phyloP scores from a whole-genome alignment of 2,113 vertebrate genomes.

The Heterotilapia buettikoferi region DNA sequence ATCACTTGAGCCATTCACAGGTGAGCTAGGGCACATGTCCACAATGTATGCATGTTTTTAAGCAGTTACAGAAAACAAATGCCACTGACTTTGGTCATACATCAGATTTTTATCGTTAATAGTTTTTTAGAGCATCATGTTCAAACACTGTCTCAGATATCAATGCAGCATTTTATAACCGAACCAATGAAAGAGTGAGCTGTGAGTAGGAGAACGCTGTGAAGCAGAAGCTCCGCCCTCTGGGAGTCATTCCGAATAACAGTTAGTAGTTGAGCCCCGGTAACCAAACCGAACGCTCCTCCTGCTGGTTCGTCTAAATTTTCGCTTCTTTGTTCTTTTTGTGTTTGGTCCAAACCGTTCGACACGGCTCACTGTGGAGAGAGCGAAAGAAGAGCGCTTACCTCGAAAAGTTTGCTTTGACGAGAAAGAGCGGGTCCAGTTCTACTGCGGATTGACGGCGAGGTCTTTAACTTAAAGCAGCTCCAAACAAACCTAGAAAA shows the following conservation, averaged over 20 bases:
- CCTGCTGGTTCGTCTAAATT: constrained; percentile 2
- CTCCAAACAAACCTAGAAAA: neutral
- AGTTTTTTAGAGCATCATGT: neutral
- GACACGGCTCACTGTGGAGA: neutral
- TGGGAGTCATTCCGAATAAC: constrained; percentile 11
- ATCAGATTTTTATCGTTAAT: neutral
- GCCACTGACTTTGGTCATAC: neutral
- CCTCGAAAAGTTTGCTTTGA: neutral
- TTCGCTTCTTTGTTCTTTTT: constrained; percentile 12
- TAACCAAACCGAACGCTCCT: constrained; percentile 19
- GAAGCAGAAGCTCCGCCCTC: constrained; percentile 26
- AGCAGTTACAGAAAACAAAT: neutral
- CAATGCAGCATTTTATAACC: neutral
- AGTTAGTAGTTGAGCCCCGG: constrained; percentile 7
- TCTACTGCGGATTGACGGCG: neutral
- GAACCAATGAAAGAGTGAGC: neutral
- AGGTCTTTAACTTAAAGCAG: neutral
- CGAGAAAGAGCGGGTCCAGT: neutral
- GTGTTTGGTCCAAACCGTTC: neutral
- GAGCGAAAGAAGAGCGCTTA: neutral
- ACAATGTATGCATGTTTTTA: neutral
- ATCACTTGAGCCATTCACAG: neutral
- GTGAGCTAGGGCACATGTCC: neutral
- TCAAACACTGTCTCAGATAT: neutral
- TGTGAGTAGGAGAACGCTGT: neutral